Base-by-base conservation (phyloP, 1,140 invertebrate species). In the Brachionus koreanus region DNA sequence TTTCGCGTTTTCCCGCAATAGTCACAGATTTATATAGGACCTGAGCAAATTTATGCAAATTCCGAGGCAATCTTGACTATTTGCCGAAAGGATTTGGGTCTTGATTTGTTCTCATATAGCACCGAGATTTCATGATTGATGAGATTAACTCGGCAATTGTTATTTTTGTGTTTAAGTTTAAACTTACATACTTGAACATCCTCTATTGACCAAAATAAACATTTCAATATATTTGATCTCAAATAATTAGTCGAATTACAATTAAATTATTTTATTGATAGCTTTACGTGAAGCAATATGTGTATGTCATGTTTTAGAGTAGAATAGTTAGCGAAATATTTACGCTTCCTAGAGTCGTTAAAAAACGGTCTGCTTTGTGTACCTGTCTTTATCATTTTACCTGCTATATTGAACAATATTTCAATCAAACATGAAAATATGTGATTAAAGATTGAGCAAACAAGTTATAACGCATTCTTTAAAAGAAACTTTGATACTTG, bases 351-450 rank as follows among this genome's bases (percentile, higher is more conserved):
- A 57, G 49, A 57, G 49, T 57, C 49, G 49, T 57, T 57, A 57
- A 57, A 52, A 57, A 57, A 57, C 49, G 49, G 49, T 19, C n/a
- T 57, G 16, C 49, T 57, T 57, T 57, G 49, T 57, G 49, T 57
- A 65, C 63, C 63, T 65, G 33, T 33, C 25, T 65, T 65, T 65
- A 65, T 65, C 63, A 65, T 65, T 33, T 33, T 33, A 35, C 33
- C 33, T 65, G 49, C 33, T 65, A 1, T 65, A 65, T 65, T 65
- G 63, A 65, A 65, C 29, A 65, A 65, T 65, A 29, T 65, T 65
- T n/a, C 13, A 33, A 65, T 65, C 33, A 65, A 65, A 65, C 63
- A 65, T 65, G 63, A 65, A 65, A 65, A 65, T 33, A 65, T 65
- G 63, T 65, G 63, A 13, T 65, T n/a, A 65, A 19, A 57, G 49